These are phyloP conservation scores for Melanerpes formicivorus DNA, from an alignment of 2,113 vertebrate genomes.

Conservation along the genomic window DNA sequence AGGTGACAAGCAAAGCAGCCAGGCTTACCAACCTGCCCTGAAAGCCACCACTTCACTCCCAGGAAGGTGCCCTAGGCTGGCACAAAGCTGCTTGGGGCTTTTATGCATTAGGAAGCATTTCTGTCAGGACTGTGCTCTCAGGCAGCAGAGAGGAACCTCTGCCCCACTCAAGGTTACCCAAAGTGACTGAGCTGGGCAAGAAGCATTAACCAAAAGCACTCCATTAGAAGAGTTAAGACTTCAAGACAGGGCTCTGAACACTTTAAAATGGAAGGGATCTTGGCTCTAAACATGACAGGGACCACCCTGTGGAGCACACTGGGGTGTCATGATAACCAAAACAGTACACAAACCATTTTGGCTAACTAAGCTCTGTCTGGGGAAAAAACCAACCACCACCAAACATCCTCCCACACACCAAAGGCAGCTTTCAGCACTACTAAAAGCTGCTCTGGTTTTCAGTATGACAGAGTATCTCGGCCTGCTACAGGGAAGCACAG, in stretches of 20 bases:
- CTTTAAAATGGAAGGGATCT: not conserved
- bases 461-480: not conserved
- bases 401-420: not conserved
- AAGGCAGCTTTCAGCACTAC: not conserved
- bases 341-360: not conserved
- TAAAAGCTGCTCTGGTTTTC: not conserved
- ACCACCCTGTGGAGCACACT: too few species aligned
- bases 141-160: not conserved
- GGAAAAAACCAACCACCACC: not conserved
- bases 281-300: not conserved
- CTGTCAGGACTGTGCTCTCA: not conserved
- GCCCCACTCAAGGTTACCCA: not conserved
- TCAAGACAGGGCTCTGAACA: not conserved
- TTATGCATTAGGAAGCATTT: not conserved
- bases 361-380: not conserved
- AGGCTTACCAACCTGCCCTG: not conserved
- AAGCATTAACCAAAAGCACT: accelerated
- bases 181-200: not conserved
- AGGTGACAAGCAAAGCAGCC: not conserved
- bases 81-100: not conserved
- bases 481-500: not conserved
- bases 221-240: not conserved
- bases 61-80: not conserved
- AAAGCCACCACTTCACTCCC: not conserved
- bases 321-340: not conserved